Conservation (phyloP, 2,113 vertebrate genomes). For the Theristicus caerulescens region DNA sequence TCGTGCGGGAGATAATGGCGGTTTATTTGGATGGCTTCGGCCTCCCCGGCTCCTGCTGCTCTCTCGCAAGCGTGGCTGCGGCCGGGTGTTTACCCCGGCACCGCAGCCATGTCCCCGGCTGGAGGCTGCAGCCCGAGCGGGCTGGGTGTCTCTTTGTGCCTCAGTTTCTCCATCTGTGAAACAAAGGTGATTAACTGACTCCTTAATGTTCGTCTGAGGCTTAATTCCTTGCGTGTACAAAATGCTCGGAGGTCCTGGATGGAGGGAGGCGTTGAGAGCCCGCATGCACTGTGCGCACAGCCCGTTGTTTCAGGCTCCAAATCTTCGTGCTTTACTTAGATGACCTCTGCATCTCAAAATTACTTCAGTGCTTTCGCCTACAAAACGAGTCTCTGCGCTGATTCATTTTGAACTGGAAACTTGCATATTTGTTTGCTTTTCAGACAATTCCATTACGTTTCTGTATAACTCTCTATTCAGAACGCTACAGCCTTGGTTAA, state of each 20-base stretch:
- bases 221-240: neutral
- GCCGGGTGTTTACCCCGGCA: accelerated
- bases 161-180: neutral
- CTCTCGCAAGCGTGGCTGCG: accelerated
- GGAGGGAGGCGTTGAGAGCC: neutral
- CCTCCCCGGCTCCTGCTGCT: neutral
- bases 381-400: neutral
- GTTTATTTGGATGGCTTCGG: neutral
- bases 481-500: slow-evolving; percentile 67
- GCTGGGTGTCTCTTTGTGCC: neutral
- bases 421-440: slow-evolving; percentile 35
- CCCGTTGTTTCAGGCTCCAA: neutral
- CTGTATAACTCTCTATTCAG: neutral
- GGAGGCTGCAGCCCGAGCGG: neutral
- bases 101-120: accelerated
- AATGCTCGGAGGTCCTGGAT: neutral
- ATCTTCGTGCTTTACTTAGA: neutral
- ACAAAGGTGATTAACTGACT: neutral
- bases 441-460: neutral
- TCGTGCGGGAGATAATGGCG: neutral
- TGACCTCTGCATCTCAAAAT: neutral
- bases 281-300: accelerated
- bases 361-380: neutral
- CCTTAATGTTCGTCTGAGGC: neutral
- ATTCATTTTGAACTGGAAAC: neutral